Base-by-base conservation (phyloP, 2,797 vertebrate genomes). In the Mus caroli region DNA sequence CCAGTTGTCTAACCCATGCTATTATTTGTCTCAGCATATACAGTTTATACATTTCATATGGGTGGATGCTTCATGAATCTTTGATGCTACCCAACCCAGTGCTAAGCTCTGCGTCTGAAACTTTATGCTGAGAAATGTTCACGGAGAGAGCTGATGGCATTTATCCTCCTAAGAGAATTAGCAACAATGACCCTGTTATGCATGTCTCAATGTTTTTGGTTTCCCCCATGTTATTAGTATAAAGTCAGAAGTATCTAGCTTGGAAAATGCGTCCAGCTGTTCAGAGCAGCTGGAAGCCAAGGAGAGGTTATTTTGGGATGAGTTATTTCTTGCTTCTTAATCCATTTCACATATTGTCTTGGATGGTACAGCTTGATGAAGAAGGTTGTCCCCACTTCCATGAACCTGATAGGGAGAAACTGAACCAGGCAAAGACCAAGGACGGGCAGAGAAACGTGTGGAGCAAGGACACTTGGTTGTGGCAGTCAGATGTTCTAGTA, bases 241-340 rank as follows among this genome's bases (percentile, higher is more conserved):
- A 37, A 80, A 97, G 94, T 93, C 95, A 96, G 94, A 94, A 95
- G 91, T 96, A 40, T 92, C 95, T 97, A 96, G 94, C 84, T 97
- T 79, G 88, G 94, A 96, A 86, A 84, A 94, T 85, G 83, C 80
- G 94, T 92, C 95, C 97, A 98, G 97, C 96, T 97, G 97, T 97
- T 97, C 76, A 24, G 82, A 97, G 94, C 96, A 97, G 86, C 96
- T 97, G 97, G 96, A 90, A 97, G 91, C 88, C 94, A 95, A 92
- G 91, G 54, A 91, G 86, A 62, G 88, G 93, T 93, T 97, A 97
- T 97, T 97, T 96, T 86, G 56, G 95, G 94, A 92, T 97, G 96
- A 97, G 87, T 96, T 97, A 97, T 95, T 97, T 97, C 90, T 96
- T 97, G 79, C 67, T 95, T 94, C 73, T 93, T 93, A 94, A 97